Evolutionary conservation across 2,113 vertebrate genomes (phyloP).

Genomic region (Notarius lentiginosus): DNA sequence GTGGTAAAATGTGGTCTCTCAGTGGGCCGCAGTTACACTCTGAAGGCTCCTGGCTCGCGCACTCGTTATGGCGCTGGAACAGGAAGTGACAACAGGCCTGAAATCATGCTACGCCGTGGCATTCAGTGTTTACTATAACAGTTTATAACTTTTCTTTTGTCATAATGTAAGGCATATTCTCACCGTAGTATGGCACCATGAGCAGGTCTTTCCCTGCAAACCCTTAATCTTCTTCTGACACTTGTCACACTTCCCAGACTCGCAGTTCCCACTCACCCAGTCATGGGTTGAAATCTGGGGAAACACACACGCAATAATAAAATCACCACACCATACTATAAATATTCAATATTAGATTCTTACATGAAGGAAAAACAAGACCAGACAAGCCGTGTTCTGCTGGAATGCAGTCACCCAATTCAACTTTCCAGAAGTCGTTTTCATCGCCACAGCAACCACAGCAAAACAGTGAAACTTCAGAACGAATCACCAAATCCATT

Average conservation of each 20-base stretch:
- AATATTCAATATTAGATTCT: too few species aligned
- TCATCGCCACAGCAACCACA: neutral
- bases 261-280: constrained; percentile 83
- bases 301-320: constrained; percentile 1
- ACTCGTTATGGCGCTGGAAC: constrained; percentile 84
- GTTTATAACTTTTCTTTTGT: neutral
- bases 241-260: constrained; percentile 77
- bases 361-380: neutral
- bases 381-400: neutral
- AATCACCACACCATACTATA: neutral
- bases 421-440: neutral
- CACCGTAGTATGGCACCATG: constrained; percentile 88
- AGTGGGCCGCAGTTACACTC: constrained; percentile 82
- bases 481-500: neutral
- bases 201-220: constrained; percentile 72
- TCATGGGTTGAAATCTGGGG: constrained; percentile 53
- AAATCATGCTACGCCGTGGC: neutral
- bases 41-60: constrained; percentile 65
- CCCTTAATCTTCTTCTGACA: constrained; percentile 89
- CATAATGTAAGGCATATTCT: neutral
- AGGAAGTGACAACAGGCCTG: neutral
- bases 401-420: neutral
- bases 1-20: constrained; percentile 86
- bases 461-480: neutral
- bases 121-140: neutral